Evolutionary conservation across 2,113 vertebrate genomes (phyloP), one percentile per base, ranked within the genome.

Genomic region (Cottus gobio): DNA sequence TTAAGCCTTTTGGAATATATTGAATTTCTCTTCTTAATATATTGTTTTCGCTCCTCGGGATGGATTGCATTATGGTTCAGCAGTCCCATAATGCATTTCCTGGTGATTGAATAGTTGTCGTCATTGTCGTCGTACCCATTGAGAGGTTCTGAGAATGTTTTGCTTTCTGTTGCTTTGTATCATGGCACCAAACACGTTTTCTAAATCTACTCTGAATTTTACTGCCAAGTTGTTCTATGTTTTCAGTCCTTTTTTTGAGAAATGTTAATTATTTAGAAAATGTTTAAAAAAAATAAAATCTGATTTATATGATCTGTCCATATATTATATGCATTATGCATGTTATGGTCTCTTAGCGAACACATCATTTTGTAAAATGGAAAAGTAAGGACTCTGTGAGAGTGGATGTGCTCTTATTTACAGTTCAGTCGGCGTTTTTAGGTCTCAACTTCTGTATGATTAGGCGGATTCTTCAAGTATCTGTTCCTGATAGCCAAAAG

Each of bases 1-100:
- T 81, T 75, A 70, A 76, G 26, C 58, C 75, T 77, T 73, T 85
- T 73, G 54, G 31, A 80, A 87, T 64, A 30, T 67, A 79, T 84
- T 86, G 58, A 79, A 66, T 87, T 80, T 80, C 65, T 71, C 60
- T 12, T 52, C 50, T 48, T 75, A 39, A 79, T 61, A 66, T 18
- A 75, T 77, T 80, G 75, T 71, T 84, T 72, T 85, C 61, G 81
- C 52, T 64, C 60, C 64, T 75, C 46, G 36, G 66, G 60, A 67
- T 24, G 8, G 52, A 73, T 65, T 80, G 22, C 7, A 68, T 87
- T 72, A 71, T 71, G 63, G 39, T 75, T 62, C 37, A 82, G 54
- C 66, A 37, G 54, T 48, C 48, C n/a, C 13, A 46, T 79, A 80
- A 82, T 79, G 54, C 34, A 78, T 84, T 65, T 84, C 13, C 62